Evolutionary conservation across 2,888 invertebrate species (phyloP).

Genomic region (Loripinus fragilis): DNA sequence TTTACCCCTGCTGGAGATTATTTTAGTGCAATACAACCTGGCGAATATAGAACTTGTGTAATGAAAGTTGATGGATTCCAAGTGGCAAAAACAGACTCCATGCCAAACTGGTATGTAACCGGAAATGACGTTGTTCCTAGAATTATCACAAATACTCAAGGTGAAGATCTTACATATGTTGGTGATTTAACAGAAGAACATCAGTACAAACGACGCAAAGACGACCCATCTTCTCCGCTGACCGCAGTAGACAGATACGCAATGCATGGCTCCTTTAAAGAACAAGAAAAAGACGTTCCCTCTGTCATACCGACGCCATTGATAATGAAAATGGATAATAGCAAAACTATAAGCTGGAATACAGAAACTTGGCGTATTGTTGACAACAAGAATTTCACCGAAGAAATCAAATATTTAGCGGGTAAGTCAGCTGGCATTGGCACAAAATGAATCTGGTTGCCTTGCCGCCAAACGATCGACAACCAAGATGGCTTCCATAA

Average conservation of each 20-base stretch:
- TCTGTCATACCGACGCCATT: conserved; percentile 53
- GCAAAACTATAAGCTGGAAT: conserved; percentile 36
- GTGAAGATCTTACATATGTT: conserved; percentile 62
- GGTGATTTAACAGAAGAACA: conserved; percentile 54
- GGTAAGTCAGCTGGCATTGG: conserved; percentile 60
- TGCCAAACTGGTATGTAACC: conserved; percentile 72
- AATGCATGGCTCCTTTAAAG: conserved; percentile 3
- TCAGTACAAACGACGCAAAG: conserved; percentile 62
- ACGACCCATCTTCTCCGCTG: conserved; percentile 36
- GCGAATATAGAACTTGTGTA: conserved; percentile 40
- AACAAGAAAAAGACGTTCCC: background rate
- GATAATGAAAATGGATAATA: conserved; percentile 20
- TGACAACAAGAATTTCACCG: conserved; percentile 42
- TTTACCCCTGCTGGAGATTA: conserved; percentile 45
- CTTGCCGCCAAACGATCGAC: too few relatives aligned
- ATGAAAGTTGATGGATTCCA: conserved; percentile 54
- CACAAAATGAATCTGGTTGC: too few relatives aligned
- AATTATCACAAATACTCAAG: conserved; percentile 61
- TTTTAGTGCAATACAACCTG: conserved; percentile 46
- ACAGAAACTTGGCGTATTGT: conserved; percentile 63
- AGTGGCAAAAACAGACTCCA: conserved; percentile 63
- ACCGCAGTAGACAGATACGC: conserved; percentile 49
- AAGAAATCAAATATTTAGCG: conserved; percentile 60
- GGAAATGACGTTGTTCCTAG: conserved; percentile 52
- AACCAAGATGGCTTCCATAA: too few relatives aligned